Percentiles rank a stretch among this genome's conserved stretches.
phyloP scores from a whole-genome alignment of 1,140 invertebrate genomes.

The Thaumatotibia leucotreta region DNA sequence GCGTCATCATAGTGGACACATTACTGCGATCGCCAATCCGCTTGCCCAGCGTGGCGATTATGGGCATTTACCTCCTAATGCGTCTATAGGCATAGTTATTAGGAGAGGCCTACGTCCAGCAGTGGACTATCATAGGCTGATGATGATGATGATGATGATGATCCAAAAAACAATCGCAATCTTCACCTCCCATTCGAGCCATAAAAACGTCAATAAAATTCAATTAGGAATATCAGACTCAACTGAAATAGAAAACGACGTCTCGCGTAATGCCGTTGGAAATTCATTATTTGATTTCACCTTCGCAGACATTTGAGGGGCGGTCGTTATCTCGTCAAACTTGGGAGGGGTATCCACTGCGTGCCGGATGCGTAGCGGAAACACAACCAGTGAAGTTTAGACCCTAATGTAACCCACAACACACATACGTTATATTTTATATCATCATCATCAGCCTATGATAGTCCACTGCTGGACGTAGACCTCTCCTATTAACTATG shows the following conservation, averaged over 20 bases:
- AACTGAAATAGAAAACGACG: constrained; percentile 2
- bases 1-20: no score
- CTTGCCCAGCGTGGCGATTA: no score
- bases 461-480: no score
- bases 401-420: background rate
- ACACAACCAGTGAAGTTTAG: background rate
- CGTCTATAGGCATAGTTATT: no score
- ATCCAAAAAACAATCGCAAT: background rate
- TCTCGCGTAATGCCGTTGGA: constrained; percentile 12
- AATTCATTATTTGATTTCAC: constrained; percentile 21
- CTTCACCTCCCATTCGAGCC: background rate
- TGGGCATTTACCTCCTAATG: no score
- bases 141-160: no score
- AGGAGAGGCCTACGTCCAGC: no score
- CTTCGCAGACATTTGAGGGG: constrained; percentile 13
- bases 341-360: background rate
- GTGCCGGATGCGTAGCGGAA: background rate
- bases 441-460: no score
- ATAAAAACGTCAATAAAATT: constrained; percentile 12
- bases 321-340: constrained; percentile 15
- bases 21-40: no score
- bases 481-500: no score
- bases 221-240: constrained; percentile 10
- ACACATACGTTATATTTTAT: background rate
- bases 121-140: no score